Evolutionary conservation across 2,113 vertebrate species (phyloP).

Genomic region (Plotosus lineatus): DNA sequence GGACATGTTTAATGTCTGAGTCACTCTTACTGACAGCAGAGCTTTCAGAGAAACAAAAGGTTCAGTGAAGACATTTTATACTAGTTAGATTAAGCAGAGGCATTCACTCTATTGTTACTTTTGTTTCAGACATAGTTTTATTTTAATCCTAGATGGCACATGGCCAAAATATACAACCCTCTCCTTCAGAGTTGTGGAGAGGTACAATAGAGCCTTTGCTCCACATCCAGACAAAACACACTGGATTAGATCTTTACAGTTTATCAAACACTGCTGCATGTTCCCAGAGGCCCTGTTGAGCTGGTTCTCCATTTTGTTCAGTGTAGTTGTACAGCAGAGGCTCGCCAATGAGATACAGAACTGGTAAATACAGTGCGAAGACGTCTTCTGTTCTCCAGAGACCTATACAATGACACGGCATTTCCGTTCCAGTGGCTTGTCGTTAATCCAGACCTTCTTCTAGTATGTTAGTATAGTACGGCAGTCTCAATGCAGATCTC

Average conservation of each 20-base stretch:
- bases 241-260: constrained; percentile 32
- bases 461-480: constrained; percentile 5
- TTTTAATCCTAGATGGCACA: constrained; percentile 56
- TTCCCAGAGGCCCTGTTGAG: constrained; percentile 11
- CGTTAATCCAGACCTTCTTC: constrained; percentile 22
- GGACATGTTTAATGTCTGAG: not conserved
- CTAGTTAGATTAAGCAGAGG: not conserved
- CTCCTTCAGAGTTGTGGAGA: constrained; percentile 44
- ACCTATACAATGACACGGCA: constrained; percentile 30
- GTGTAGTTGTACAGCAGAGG: constrained; percentile 33
- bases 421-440: constrained; percentile 25
- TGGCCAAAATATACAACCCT: constrained; percentile 50
- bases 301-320: constrained; percentile 28
- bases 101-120: constrained; percentile 15
- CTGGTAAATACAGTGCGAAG: constrained; percentile 48
- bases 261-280: constrained; percentile 25
- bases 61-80: constrained; percentile 3
- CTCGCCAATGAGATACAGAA: constrained; percentile 37
- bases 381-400: constrained; percentile 44
- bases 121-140: constrained; percentile 52
- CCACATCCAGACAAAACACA: constrained; percentile 37
- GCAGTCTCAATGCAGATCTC: constrained; percentile 25
- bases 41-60: not conserved
- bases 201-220: constrained; percentile 37
- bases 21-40: not conserved